These are phyloP conservation scores for Dendroctonus ponderosae DNA, from an alignment of 1,140 invertebrate genomes.

Conservation along the genomic window DNA sequence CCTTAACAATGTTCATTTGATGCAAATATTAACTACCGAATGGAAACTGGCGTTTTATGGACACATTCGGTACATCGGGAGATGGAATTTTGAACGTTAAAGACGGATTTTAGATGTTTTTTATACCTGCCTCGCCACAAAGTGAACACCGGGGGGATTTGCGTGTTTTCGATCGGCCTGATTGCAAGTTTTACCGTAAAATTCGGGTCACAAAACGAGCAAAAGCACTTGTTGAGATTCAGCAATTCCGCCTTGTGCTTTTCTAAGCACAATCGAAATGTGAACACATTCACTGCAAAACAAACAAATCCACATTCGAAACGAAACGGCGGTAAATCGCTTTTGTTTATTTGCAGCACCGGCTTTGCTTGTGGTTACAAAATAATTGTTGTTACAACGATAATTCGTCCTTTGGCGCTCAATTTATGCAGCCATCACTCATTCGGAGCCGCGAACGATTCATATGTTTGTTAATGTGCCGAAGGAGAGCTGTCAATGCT, in stretches of 20 bases:
- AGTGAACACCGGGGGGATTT: too few species aligned
- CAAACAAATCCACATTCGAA: too few species aligned
- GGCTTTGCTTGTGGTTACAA: constrained; percentile 6
- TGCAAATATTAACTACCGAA: constrained; percentile 21
- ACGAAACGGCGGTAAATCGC: too few species aligned
- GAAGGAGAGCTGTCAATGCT: neutral
- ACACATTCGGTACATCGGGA: constrained; percentile 1
- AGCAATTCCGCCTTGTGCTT: too few species aligned
- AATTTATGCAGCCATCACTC: constrained; percentile 6
- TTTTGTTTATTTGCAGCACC: constrained; percentile 1
- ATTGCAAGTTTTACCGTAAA: neutral
- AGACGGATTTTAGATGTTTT: too few species aligned
- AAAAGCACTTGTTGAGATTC: too few species aligned
- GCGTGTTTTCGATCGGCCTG: neutral
- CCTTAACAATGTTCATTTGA: constrained; percentile 17
- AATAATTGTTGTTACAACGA: constrained; percentile 10
- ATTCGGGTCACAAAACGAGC: neutral
- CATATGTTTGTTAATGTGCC: constrained; percentile 6
- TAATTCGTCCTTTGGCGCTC: neutral
- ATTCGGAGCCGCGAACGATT: neutral
- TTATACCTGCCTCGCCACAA: too few species aligned
- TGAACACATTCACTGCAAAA: too few species aligned
- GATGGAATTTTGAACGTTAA: constrained; percentile 3
- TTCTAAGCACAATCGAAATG: too few species aligned
- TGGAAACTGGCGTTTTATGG: constrained; percentile 11